Conservation (phyloP, 2,888 invertebrate genomes). For the Apodemia hepburni region DNA sequence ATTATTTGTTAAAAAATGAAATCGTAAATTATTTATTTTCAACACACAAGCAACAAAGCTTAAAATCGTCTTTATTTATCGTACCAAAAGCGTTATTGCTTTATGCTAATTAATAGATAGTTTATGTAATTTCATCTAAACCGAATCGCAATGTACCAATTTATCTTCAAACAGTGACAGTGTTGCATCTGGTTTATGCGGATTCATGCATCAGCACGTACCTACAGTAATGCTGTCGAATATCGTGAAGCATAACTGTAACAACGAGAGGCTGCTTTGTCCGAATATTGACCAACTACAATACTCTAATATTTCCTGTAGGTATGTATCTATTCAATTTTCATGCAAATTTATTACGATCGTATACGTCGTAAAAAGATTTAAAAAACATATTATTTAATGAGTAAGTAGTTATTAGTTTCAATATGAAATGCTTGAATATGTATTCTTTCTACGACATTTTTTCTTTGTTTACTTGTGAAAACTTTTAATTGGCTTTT, state of each 20-base stretch:
- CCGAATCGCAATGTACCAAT: neutral
- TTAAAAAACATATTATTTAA: too few relatives aligned
- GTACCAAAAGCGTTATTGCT: too few relatives aligned
- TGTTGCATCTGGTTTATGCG: constrained; percentile 27
- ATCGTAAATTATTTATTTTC: too few relatives aligned
- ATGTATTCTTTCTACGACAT: too few relatives aligned
- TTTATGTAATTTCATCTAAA: neutral
- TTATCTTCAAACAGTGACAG: constrained; percentile 20
- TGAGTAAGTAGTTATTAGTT: too few relatives aligned
- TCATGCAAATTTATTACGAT: constrained; percentile 19
- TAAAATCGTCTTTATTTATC: too few relatives aligned
- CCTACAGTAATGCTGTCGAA: constrained; percentile 53
- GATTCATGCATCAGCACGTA: constrained; percentile 60
- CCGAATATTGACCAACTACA: constrained; percentile 21
- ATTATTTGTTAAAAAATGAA: too few relatives aligned
- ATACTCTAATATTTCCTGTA: constrained; percentile 8
- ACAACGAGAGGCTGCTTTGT: constrained; percentile 27
- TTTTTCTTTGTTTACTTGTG: too few relatives aligned
- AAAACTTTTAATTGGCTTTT: too few relatives aligned
- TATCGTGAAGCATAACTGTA: constrained; percentile 47
- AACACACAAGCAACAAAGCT: too few relatives aligned
- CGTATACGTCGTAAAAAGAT: too few relatives aligned
- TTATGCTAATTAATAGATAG: neutral
- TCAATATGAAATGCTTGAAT: too few relatives aligned
- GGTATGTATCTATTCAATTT: neutral